phyloP scores from a whole-genome alignment of 2,113 vertebrate species.

The Perca flavescens region DNA sequence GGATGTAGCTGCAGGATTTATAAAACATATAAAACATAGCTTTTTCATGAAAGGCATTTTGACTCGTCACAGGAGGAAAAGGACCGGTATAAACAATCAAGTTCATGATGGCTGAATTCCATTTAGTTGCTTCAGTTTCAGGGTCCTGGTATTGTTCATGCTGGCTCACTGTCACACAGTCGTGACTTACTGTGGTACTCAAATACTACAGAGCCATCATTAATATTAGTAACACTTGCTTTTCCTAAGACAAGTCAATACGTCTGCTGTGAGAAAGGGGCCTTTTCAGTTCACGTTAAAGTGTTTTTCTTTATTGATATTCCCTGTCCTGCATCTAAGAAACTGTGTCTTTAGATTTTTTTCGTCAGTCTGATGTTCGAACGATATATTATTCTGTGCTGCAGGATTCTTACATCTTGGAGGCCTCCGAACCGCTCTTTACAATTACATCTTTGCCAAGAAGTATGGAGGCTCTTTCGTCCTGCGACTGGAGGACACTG shows the following conservation, averaged over 20 bases:
- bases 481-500: slow-evolving; percentile 94
- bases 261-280: not conserved
- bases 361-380: not conserved
- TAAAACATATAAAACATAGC: not conserved
- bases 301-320: not conserved
- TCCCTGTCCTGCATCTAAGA: not conserved
- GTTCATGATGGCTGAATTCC: too few species aligned
- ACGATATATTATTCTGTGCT: not conserved
- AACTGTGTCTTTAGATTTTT: not conserved
- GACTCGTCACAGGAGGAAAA: not conserved
- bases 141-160: too few species aligned
- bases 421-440: slow-evolving; percentile 93
- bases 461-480: slow-evolving; percentile 90
- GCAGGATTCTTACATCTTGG: slow-evolving; percentile 94
- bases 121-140: too few species aligned
- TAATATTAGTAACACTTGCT: too few species aligned
- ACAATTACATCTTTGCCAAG: slow-evolving; percentile 95
- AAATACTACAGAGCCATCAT: too few species aligned
- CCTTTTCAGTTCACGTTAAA: not conserved
- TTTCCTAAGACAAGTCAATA: too few species aligned
- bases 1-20: not conserved
- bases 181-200: too few species aligned
- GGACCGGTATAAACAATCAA: too few species aligned
- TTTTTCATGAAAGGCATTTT: not conserved
- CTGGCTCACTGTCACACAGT: too few species aligned